Evolutionary conservation across 2,888 invertebrate genomes (phyloP).

Genomic region (Geophilus truncorum): DNA sequence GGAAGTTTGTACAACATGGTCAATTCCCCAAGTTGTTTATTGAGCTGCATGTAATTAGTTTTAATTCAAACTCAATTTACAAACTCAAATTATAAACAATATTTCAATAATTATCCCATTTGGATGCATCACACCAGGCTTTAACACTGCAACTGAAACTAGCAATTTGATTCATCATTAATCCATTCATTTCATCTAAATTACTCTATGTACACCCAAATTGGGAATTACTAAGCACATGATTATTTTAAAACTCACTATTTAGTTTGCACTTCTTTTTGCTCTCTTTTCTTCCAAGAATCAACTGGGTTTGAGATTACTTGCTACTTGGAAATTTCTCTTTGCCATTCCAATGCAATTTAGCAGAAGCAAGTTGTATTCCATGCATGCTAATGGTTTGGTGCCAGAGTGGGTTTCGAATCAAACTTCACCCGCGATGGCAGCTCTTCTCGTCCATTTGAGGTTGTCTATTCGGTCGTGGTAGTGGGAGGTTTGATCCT

Average conservation of each 20-base stretch:
- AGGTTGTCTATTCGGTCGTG: not conserved
- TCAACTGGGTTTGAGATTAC: not conserved
- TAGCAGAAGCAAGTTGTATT: conserved; percentile 12
- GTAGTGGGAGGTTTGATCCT: not conserved
- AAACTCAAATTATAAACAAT: too few relatives aligned
- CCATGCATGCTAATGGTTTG: conserved; percentile 7
- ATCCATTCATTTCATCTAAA: not conserved
- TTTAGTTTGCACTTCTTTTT: not conserved
- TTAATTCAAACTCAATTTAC: too few relatives aligned
- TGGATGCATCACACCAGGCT: too few relatives aligned
- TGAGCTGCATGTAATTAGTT: too few relatives aligned
- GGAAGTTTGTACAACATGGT: too few relatives aligned
- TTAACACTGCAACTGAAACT: too few relatives aligned
- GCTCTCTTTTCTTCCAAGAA: not conserved
- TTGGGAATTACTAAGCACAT: not conserved
- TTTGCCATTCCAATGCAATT: conserved; percentile 22
- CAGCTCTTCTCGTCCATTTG: conserved; percentile 20
- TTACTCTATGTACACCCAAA: not conserved
- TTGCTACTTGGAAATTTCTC: not conserved
- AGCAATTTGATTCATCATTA: too few relatives aligned
- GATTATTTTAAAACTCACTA: conserved; percentile 4
- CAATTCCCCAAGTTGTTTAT: too few relatives aligned
- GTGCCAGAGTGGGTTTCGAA: not conserved
- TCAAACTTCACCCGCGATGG: not conserved
- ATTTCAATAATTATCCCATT: too few relatives aligned